Evolutionary conservation across 2,797 vertebrate genomes (phyloP).

Genomic region (Ptychadena robeensis): DNA sequence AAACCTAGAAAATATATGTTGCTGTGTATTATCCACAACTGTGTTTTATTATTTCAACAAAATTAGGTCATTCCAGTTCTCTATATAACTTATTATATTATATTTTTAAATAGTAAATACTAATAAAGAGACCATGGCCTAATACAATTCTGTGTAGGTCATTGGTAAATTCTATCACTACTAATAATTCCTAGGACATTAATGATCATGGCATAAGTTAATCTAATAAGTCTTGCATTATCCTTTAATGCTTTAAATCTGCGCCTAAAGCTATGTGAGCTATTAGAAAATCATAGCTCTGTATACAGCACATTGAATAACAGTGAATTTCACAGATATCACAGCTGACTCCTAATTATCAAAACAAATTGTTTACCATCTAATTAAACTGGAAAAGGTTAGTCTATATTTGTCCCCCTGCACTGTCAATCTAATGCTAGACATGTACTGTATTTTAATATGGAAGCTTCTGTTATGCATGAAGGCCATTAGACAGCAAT

Average conservation of each 20-base stretch:
- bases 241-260: conserved; percentile 76
- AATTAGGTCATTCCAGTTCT: neutral
- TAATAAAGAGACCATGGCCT: conserved; percentile 13
- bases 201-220: conserved; percentile 75
- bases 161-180: conserved; percentile 62
- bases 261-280: conserved; percentile 71
- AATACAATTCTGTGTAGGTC: conserved; percentile 11
- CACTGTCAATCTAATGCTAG: neutral
- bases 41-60: neutral
- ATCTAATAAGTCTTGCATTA: conserved; percentile 79
- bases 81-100: neutral
- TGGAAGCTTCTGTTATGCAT: conserved; percentile 16
- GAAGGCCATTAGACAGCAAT: conserved; percentile 25
- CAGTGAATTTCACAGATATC: conserved; percentile 66
- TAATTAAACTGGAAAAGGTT: conserved; percentile 67
- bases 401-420: conserved; percentile 20
- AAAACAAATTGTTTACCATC: conserved; percentile 69
- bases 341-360: conserved; percentile 68
- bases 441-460: conserved; percentile 2
- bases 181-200: conserved; percentile 75
- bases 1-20: neutral
- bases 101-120: conserved; percentile 16
- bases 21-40: neutral
- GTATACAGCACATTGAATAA: conserved; percentile 69
- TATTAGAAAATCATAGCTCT: conserved; percentile 74